Base-by-base conservation (phyloP, 2,888 invertebrate species). In the Latrodectus hesperus region DNA sequence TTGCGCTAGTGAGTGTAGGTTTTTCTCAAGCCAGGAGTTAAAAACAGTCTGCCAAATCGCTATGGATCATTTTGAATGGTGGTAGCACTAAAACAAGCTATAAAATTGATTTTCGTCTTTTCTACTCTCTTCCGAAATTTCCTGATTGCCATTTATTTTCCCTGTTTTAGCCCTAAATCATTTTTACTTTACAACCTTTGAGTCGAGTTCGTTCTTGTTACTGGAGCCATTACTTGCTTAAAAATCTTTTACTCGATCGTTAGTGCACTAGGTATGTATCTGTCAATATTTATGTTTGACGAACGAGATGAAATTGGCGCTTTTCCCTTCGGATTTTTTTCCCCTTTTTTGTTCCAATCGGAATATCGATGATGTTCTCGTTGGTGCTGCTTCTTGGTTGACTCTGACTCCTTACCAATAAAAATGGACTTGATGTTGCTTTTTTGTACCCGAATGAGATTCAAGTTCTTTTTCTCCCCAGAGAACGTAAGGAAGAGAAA, bases 291-390 rank as follows among this genome's bases (percentile, higher is more conserved):
- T 75, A 82, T 67, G 49, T 53, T 38, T 82, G 65, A 82, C 22
- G 55, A 51, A 60, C 68, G 51, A 55, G 60, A 60, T 64, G 60
- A 75, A 78, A 75, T 75, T 82, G 70, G 55, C 75, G 17, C 55
- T 82, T 60, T 75, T 53, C 26, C 17, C 53, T 22, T 17, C 9
- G n/a, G 17, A 26, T 17, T 22, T 68, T 68, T 68, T 68, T 12
- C 12, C 60, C n/a, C 12, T 60, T 9, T 60, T 16, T 60, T n/a
- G 60, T 12, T 26, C 67, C 9, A 67, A 82, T 82, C 38, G 85
- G 79, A 85, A 85, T 85, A 79, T 85, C 85, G 79, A 75, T 75
- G 74, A 80, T 80, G 79, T 60, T 60, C 51, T n/a, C 17, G 51
- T 52, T 60, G 38, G 60, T 60, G 60, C 60, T 60, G 22, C 22